A percentile compares a stretch with the other conserved stretches of the same genome.
Evolutionary conservation across 2,797 vertebrate species (phyloP).

Genomic region (Sus cebifrons): DNA sequence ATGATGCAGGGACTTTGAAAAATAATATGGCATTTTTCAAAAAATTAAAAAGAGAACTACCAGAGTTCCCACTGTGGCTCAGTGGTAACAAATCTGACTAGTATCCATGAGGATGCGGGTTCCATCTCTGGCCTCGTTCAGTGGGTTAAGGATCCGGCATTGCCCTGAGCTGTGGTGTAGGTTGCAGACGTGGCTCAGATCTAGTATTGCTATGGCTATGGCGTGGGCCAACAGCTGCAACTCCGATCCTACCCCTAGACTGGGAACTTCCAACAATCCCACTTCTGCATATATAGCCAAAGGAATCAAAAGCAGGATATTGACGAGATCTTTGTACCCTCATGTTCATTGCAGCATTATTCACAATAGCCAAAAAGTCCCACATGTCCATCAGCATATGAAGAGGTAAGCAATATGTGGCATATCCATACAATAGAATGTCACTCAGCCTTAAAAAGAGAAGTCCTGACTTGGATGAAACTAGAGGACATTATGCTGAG

Average conservation of each 20-base stretch:
- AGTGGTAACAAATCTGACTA: too few species aligned
- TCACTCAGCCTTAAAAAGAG: background rate
- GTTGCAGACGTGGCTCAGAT: too few species aligned
- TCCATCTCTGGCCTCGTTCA: too few species aligned
- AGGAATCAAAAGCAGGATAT: background rate
- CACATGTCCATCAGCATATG: background rate
- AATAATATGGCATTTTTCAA: background rate
- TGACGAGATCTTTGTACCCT: too few species aligned
- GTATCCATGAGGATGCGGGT: too few species aligned
- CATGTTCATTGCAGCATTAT: too few species aligned
- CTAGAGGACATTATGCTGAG: background rate
- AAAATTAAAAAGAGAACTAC: background rate
- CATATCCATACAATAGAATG: fast-evolving
- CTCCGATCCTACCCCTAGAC: too few species aligned
- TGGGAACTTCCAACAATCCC: background rate
- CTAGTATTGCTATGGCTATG: too few species aligned
- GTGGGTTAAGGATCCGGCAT: too few species aligned
- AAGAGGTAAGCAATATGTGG: background rate
- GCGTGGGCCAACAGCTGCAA: too few species aligned
- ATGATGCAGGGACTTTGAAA: background rate
- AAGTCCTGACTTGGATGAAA: background rate
- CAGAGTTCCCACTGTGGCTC: too few species aligned
- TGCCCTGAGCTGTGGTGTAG: too few species aligned
- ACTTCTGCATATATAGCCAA: background rate
- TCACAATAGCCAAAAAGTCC: background rate